Conservation (phyloP, 64 coral and sea anemone genomes). For the Actinia equina region DNA sequence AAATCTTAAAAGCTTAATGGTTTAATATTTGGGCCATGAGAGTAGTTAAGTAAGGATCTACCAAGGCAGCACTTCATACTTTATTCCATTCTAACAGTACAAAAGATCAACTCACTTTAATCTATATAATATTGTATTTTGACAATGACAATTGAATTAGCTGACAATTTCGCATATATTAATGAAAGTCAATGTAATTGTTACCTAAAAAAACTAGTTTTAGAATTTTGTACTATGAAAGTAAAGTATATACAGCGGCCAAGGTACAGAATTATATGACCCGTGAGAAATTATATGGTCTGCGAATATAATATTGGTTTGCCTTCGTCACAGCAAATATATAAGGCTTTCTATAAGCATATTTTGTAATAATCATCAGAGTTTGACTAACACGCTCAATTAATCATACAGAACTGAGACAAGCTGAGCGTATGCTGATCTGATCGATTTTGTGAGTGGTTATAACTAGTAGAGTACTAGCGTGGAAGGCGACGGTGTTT, state of each 20-base stretch:
- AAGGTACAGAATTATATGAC: background rate
- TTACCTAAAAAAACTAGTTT: background rate
- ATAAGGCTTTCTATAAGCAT: background rate
- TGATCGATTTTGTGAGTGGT: background rate
- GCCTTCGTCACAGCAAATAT: background rate
- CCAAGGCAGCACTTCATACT: too few species aligned
- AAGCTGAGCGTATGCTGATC: background rate
- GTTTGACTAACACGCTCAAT: constrained; percentile 9
- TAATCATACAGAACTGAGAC: constrained; percentile 5
- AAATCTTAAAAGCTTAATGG: background rate
- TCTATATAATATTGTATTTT: too few species aligned
- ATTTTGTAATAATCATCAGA: constrained; percentile 1
- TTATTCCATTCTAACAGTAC: too few species aligned
- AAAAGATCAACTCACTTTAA: too few species aligned
- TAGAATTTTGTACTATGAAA: background rate
- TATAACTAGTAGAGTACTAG: too few species aligned
- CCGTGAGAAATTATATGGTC: background rate
- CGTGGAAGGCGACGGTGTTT: too few species aligned
- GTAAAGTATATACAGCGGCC: too few species aligned
- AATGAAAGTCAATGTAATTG: background rate
- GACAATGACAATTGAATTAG: background rate
- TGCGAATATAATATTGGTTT: background rate
- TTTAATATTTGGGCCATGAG: background rate
- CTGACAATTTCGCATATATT: background rate
- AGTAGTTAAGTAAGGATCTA: too few species aligned